A percentile compares a stretch with the other conserved stretches of the same genome.
phyloP scores from a whole-genome alignment of 2,113 vertebrate genomes.

The Pangasianodon hypophthalmus region DNA sequence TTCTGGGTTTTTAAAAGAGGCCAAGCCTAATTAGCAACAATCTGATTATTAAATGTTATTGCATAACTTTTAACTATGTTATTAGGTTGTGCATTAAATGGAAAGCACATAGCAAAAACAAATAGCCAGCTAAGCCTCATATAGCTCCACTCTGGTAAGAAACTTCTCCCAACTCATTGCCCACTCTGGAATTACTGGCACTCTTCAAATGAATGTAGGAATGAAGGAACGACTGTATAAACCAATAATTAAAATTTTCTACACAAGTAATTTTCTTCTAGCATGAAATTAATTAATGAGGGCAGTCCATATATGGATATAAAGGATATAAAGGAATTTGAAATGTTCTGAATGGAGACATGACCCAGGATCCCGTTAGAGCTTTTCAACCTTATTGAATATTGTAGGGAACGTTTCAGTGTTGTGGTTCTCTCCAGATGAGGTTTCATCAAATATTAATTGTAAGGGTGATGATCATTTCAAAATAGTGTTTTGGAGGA shows the following conservation, averaged over 20 bases:
- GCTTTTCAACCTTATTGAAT: neutral
- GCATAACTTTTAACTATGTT: neutral
- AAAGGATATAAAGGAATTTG: neutral
- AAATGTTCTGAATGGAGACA: neutral
- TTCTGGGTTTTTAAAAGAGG: neutral
- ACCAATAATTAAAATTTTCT: neutral
- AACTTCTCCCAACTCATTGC: neutral
- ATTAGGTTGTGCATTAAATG: neutral
- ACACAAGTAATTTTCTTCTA: neutral
- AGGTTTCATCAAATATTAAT: slow-evolving; percentile 8
- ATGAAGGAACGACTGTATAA: neutral
- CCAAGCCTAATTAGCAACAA: slow-evolving; percentile 61
- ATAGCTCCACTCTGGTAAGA: neutral
- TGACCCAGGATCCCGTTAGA: neutral
- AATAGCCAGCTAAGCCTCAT: neutral
- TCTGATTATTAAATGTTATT: neutral
- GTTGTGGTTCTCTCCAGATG: neutral
- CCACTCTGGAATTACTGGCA: neutral
- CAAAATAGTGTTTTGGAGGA: neutral
- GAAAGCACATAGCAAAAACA: neutral
- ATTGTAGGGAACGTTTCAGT: neutral
- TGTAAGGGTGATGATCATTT: neutral
- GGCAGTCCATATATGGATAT: neutral
- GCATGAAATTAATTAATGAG: neutral
- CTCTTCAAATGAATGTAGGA: neutral